Conservation (phyloP, 2,797 vertebrate genomes). For the Acanthurus tractus region DNA sequence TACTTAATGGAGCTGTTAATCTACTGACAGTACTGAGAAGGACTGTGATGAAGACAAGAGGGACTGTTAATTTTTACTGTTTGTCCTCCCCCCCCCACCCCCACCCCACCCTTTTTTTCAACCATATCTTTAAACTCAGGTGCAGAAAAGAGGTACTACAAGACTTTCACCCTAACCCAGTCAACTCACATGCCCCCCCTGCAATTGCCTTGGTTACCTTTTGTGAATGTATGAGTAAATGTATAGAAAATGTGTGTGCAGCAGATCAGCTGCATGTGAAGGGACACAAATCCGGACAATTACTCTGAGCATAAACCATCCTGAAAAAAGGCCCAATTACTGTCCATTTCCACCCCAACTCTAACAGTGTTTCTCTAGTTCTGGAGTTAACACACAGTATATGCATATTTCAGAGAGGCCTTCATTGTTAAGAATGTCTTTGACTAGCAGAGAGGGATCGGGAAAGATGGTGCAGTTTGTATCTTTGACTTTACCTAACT, state of each 20-base stretch:
- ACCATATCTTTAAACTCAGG: conserved; percentile 83
- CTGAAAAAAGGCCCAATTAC: conserved; percentile 35
- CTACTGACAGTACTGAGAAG: conserved; percentile 33
- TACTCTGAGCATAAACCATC: conserved; percentile 46
- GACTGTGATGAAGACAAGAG: conserved; percentile 25
- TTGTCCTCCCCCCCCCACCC: too few relatives aligned
- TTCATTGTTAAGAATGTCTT: conserved; percentile 78
- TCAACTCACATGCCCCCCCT: conserved; percentile 62
- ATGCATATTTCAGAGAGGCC: conserved; percentile 77
- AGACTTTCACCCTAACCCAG: conserved; percentile 58
- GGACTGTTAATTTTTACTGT: conserved; percentile 34
- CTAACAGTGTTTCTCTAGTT: conserved; percentile 45
- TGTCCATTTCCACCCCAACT: conserved; percentile 46
- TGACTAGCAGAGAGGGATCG: conserved; percentile 52
- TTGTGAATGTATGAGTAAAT: conserved; percentile 85
- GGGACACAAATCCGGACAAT: conserved; percentile 48
- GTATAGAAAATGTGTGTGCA: conserved; percentile 58
- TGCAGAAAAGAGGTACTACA: conserved; percentile 78
- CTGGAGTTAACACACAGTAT: conserved; percentile 49
- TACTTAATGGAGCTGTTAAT: conserved; percentile 27
- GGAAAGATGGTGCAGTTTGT: conserved; percentile 40
- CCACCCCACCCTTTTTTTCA: conserved; percentile 53
- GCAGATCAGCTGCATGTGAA: conserved; percentile 48
- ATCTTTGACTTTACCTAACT: conserved; percentile 41
- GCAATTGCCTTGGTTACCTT: conserved; percentile 75